These are phyloP conservation scores for Drosophila recens DNA, from an alignment of 2,888 invertebrate species.

Conservation along the genomic window DNA sequence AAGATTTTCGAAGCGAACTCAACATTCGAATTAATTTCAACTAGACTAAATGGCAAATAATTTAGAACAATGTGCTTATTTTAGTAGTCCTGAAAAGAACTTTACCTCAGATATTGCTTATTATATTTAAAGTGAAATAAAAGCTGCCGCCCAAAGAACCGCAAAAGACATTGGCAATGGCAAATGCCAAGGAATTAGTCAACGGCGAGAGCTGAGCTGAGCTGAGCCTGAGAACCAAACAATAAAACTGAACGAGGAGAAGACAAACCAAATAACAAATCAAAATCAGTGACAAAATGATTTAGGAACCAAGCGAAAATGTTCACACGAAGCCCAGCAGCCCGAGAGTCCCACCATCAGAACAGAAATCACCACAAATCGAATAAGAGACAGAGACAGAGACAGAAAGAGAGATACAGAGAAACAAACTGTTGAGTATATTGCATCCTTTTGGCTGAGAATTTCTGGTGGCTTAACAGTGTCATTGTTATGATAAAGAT, in stretches of 20 bases:
- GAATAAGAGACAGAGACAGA: conserved; percentile 44
- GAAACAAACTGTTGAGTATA: conserved; percentile 13
- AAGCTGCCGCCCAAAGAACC: conserved; percentile 28
- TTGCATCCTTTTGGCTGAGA: conserved; percentile 73
- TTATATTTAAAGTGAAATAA: conserved; percentile 2
- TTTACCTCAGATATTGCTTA: neutral
- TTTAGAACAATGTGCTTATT: conserved; percentile 2
- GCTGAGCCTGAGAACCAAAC: conserved; percentile 71
- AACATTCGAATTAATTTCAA: neutral
- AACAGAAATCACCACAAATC: conserved; percentile 44
- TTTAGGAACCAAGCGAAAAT: conserved; percentile 75
- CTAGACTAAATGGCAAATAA: neutral
- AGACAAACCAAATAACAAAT: conserved; percentile 75
- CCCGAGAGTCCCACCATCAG: conserved; percentile 30
- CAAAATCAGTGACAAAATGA: conserved; percentile 80
- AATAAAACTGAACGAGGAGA: conserved; percentile 48
- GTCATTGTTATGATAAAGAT: conserved; percentile 75
- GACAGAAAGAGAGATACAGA: conserved; percentile 5
- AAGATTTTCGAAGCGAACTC: neutral
- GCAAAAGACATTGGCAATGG: conserved; percentile 11
- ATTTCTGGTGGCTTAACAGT: conserved; percentile 58
- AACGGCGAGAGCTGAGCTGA: conserved; percentile 26
- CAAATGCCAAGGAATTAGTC: conserved; percentile 57
- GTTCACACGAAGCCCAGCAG: conserved; percentile 73
- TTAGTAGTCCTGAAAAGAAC: neutral